A percentile compares a stretch with the other conserved stretches of the same genome.
These are phyloP conservation scores for Chrysocyon brachyurus DNA, from an alignment of 2,797 vertebrate species.

Conservation along the genomic window DNA sequence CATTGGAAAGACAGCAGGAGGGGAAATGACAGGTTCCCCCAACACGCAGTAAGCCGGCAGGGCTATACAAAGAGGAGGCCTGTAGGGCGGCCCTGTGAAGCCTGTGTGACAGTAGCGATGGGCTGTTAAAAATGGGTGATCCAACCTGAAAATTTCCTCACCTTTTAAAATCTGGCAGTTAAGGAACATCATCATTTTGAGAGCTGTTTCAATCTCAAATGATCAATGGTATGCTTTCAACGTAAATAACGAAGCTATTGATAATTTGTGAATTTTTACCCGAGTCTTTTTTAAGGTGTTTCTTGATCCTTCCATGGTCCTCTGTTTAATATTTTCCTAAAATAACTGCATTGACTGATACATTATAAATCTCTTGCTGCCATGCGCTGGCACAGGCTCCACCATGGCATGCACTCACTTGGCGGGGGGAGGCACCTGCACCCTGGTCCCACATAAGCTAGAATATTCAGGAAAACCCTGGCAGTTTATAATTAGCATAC, in stretches of 20 bases:
- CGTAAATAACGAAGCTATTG: background rate
- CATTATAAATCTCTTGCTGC: background rate
- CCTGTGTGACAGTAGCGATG: too few species aligned
- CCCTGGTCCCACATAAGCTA: background rate
- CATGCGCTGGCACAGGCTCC: background rate
- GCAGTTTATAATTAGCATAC: background rate
- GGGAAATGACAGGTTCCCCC: background rate
- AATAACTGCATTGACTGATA: background rate
- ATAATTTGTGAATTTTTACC: background rate
- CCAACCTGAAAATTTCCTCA: background rate
- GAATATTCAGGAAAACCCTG: background rate
- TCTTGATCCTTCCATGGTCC: background rate
- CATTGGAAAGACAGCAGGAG: background rate
- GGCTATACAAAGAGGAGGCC: background rate
- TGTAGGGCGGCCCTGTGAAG: background rate
- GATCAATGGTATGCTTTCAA: background rate
- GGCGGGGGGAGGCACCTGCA: accelerated
- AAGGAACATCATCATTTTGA: background rate
- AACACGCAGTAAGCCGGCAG: background rate
- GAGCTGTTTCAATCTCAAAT: background rate
- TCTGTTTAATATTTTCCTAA: conserved; percentile 15
- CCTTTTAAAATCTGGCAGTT: background rate
- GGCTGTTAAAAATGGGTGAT: background rate
- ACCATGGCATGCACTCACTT: background rate
- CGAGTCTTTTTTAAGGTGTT: background rate